A percentile compares a stretch with the other conserved stretches of the same genome.
These are phyloP conservation scores for Tautogolabrus adspersus DNA, from an alignment of 2,113 vertebrate species.

Conservation along the genomic window DNA sequence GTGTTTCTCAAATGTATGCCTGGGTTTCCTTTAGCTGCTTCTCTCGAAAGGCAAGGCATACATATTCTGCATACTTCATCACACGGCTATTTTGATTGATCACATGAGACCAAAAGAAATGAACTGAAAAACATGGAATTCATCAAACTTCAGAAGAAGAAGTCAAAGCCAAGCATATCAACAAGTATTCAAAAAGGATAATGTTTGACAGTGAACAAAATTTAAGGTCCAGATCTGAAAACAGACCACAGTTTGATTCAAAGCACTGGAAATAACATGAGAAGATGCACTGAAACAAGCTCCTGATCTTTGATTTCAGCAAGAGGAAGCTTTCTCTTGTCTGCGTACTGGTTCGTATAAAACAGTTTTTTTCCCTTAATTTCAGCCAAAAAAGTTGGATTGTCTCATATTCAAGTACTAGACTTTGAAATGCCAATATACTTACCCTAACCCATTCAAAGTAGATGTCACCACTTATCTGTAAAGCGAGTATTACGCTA, in stretches of 20 bases:
- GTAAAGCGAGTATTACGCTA: too few species aligned
- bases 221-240: background rate
- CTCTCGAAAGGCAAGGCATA: background rate
- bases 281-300: background rate
- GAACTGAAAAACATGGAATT: background rate
- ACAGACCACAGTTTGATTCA: constrained; percentile 1
- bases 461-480: too few species aligned
- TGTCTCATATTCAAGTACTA: too few species aligned
- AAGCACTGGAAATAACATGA: background rate
- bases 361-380: too few species aligned
- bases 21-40: background rate
- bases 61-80: background rate
- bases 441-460: too few species aligned
- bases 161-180: background rate
- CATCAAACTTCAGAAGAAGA: constrained; percentile 8
- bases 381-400: too few species aligned
- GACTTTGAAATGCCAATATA: too few species aligned
- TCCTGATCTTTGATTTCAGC: too few species aligned
- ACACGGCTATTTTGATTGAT: background rate
- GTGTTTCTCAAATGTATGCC: background rate
- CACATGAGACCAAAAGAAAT: background rate
- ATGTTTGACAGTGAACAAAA: background rate
- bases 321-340: too few species aligned
- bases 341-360: too few species aligned
- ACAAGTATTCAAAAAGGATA: background rate